phyloP scores from a whole-genome alignment of 2,888 invertebrate species.

The Malthinus flaveolus region DNA sequence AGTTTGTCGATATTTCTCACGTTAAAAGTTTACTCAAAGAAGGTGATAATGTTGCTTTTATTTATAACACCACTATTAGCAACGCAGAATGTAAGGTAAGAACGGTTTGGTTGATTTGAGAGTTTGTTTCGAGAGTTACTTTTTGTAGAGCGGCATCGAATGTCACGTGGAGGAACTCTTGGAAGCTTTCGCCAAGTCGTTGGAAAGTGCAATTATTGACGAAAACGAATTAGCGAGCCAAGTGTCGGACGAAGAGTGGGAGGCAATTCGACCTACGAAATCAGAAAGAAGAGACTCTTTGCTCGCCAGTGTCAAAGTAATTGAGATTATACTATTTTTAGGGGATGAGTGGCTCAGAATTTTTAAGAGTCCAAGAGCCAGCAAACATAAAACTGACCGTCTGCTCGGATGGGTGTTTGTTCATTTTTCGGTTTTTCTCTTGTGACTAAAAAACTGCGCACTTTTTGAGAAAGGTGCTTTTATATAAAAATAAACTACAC shows the following conservation, averaged over 20 bases:
- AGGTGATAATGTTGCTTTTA: constrained; percentile 80
- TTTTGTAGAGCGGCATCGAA: constrained; percentile 63
- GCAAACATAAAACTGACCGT: too few species aligned
- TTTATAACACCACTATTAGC: constrained; percentile 67
- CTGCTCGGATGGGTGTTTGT: too few species aligned
- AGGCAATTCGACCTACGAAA: constrained; percentile 73
- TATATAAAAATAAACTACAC: too few species aligned
- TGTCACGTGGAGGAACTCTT: constrained; percentile 73
- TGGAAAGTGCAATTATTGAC: constrained; percentile 69
- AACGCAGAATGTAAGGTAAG: constrained; percentile 61
- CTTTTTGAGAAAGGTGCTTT: too few species aligned
- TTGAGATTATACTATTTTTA: too few species aligned
- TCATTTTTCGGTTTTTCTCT: too few species aligned
- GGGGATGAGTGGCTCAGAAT: too few species aligned
- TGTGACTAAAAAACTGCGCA: too few species aligned
- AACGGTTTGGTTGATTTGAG: neutral
- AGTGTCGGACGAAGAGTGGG: constrained; percentile 86
- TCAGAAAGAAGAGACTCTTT: constrained; percentile 66
- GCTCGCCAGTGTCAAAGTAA: constrained; percentile 68
- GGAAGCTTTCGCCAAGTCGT: constrained; percentile 66
- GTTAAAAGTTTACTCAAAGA: constrained; percentile 66
- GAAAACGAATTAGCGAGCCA: constrained; percentile 74
- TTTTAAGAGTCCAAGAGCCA: too few species aligned
- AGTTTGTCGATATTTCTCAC: constrained; percentile 57
- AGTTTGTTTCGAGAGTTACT: neutral